Conservation (phyloP, 2,113 vertebrate genomes). For the Gadus macrocephalus region DNA sequence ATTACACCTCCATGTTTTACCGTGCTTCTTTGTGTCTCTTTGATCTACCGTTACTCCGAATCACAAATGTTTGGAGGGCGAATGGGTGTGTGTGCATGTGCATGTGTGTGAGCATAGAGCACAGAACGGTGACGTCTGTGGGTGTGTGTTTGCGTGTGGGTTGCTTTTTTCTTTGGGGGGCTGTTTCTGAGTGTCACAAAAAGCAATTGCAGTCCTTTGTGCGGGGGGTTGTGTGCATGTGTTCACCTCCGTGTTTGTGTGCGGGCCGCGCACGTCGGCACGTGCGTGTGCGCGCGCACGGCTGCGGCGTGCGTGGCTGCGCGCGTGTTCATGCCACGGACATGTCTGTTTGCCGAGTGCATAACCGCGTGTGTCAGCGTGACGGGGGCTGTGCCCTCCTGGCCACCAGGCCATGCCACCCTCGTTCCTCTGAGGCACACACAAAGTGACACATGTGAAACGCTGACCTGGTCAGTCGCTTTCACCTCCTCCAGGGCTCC, state of each 20-base stretch:
- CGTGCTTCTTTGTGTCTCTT: conserved; percentile 18
- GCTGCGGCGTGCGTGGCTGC: conserved; percentile 8
- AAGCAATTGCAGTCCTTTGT: not conserved
- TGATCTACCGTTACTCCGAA: conserved; percentile 33
- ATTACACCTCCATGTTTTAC: conserved; percentile 1
- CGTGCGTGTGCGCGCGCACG: not conserved
- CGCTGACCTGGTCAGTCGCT: conserved; percentile 65
- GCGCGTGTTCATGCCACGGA: conserved; percentile 5
- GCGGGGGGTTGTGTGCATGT: conserved; percentile 10
- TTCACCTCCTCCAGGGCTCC: conserved; percentile 44
- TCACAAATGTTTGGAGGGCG: conserved; percentile 25
- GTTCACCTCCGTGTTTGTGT: not conserved
- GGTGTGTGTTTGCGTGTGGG: not conserved
- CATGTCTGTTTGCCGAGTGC: conserved; percentile 36
- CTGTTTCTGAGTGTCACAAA: too few species aligned
- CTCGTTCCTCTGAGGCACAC: conserved; percentile 54
- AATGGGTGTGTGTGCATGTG: not conserved
- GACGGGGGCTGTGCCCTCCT: conserved; percentile 50
- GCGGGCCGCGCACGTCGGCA: not conserved
- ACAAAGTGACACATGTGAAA: conserved; percentile 68
- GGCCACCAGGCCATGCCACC: conserved; percentile 48
- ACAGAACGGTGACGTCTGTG: too few species aligned
- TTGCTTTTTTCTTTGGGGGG: not conserved
- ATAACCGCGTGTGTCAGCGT: conserved; percentile 64
- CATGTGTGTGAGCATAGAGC: not conserved